These are phyloP conservation scores for Berghia stephanieae DNA, from an alignment of 1,140 invertebrate species.

Conservation along the genomic window DNA sequence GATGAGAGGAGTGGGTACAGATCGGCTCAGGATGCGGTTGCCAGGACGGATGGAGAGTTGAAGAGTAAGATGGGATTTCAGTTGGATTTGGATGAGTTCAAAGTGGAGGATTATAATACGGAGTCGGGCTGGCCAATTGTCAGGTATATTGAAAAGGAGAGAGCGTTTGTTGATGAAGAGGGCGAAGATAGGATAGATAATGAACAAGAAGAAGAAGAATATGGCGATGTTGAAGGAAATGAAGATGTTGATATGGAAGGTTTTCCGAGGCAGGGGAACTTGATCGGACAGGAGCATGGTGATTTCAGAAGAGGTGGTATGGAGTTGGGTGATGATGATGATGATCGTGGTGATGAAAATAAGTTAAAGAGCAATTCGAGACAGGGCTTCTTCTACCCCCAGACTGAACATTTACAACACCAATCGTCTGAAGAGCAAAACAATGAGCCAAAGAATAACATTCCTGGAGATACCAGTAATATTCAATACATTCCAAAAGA, in stretches of 20 bases:
- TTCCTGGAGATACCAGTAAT: too few species aligned
- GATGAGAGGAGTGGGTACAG: conserved; percentile 18
- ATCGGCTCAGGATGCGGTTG: neutral
- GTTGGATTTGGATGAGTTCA: conserved; percentile 29
- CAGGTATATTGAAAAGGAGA: conserved; percentile 30
- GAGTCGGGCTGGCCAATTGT: conserved; percentile 28
- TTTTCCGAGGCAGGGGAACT: neutral
- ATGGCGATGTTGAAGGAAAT: conserved; percentile 2
- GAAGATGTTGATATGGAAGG: neutral
- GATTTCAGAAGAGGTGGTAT: too few species aligned
- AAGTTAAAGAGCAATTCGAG: too few species aligned
- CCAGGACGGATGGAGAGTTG: neutral
- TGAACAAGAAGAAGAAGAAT: conserved; percentile 8
- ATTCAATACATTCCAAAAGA: too few species aligned
- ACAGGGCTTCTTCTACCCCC: too few species aligned
- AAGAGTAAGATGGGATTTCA: conserved; percentile 24
- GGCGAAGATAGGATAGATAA: neutral
- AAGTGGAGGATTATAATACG: conserved; percentile 22
- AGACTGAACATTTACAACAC: too few species aligned
- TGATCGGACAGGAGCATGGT: too few species aligned
- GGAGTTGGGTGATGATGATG: neutral
- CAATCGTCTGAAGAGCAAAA: too few species aligned
- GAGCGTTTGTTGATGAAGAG: conserved; percentile 16
- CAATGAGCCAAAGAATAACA: too few species aligned
- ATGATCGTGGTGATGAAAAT: neutral